Percentiles rank a stretch among this genome's conserved stretches.
Conservation (phyloP, 2,113 vertebrate species). For the Centrocercus urophasianus region DNA sequence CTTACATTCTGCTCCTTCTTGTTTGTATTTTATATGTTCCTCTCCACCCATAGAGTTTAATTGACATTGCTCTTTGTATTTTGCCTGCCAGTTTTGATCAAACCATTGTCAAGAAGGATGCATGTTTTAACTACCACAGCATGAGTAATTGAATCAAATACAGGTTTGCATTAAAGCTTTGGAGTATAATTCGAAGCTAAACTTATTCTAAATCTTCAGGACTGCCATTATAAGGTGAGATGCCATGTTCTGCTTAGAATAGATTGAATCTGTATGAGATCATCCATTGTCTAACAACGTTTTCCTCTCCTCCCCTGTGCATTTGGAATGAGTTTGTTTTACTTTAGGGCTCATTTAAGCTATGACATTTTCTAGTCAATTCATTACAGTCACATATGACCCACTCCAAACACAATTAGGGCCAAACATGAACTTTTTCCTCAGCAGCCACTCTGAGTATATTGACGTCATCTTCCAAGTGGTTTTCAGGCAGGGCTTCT, state of each 20-base stretch:
- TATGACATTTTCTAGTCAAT: background rate
- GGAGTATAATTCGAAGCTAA: conserved; percentile 41
- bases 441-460: background rate
- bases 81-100: conserved; percentile 62
- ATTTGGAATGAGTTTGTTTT: background rate
- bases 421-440: background rate
- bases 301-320: background rate
- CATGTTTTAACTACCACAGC: conserved; percentile 46
- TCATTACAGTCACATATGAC: background rate
- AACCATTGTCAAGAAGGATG: conserved; percentile 35
- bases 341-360: background rate
- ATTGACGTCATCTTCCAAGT: background rate
- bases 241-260: background rate
- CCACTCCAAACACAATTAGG: background rate
- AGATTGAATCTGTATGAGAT: conserved; percentile 46
- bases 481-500: background rate
- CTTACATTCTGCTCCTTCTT: background rate
- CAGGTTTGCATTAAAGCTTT: conserved; percentile 47
- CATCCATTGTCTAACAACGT: background rate
- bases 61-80: conserved; percentile 35
- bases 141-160: conserved; percentile 59
- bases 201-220: conserved; percentile 52
- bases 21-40: background rate
- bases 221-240: conserved; percentile 28
- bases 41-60: conserved; percentile 36